Evolutionary conservation across 2,797 vertebrate genomes (phyloP).

Genomic region (Crypturellus tataupa): DNA sequence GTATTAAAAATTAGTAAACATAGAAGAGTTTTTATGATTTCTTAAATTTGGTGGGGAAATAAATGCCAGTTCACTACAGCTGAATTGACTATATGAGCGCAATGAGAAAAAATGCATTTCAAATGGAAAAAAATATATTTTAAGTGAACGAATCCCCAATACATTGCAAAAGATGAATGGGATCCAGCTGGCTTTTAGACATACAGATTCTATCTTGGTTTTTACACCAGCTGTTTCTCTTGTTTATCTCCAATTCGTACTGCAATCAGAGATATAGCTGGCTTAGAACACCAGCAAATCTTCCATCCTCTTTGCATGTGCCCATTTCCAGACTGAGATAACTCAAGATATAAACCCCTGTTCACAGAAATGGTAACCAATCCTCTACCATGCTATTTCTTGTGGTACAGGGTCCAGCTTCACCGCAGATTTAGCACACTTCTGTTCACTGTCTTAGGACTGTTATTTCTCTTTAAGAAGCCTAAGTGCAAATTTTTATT

Average conservation of each 20-base stretch:
- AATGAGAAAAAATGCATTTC: background rate
- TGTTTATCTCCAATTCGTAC: slow-evolving; percentile 48
- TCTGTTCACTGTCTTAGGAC: background rate
- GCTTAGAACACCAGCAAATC: slow-evolving; percentile 18
- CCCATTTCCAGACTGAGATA: background rate
- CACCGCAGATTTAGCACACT: background rate
- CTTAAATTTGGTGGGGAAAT: slow-evolving; percentile 63
- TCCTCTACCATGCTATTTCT: background rate
- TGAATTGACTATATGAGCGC: slow-evolving; percentile 4
- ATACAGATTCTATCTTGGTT: slow-evolving; percentile 37
- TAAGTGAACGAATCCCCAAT: background rate
- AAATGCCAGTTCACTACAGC: slow-evolving; percentile 45
- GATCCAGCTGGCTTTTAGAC: slow-evolving; percentile 69
- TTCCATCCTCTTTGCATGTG: background rate
- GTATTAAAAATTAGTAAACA: slow-evolving; percentile 77
- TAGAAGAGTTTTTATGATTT: slow-evolving; percentile 60
- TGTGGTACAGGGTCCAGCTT: background rate
- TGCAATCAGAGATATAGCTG: background rate
- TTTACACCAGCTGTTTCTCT: slow-evolving; percentile 62
- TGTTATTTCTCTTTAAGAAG: background rate
- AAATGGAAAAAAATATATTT: slow-evolving; percentile 7
- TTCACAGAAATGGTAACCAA: background rate
- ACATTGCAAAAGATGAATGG: slow-evolving; percentile 63
- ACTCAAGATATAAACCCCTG: background rate
- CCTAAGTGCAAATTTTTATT: background rate